Evolutionary conservation across 2,888 invertebrate species (phyloP).

Genomic region (Drosophila limbata): DNA sequence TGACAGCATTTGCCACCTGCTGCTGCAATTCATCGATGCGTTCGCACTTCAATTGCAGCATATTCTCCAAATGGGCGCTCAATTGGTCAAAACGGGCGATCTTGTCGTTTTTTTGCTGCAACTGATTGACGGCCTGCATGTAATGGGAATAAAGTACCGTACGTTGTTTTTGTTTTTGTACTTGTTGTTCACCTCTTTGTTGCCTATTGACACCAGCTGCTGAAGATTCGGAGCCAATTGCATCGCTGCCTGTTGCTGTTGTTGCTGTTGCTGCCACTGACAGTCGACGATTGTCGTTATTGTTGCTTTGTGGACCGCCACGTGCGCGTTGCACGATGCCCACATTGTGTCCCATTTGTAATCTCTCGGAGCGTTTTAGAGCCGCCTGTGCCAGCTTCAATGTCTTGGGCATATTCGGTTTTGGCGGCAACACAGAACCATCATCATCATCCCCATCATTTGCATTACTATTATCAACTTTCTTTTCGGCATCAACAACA

Average conservation of each 20-base stretch:
- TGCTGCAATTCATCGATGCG: conserved; percentile 65
- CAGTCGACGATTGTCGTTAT: background rate
- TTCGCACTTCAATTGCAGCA: conserved; percentile 67
- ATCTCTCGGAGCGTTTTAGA: conserved; percentile 3
- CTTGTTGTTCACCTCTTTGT: conserved; percentile 37
- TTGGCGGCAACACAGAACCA: background rate
- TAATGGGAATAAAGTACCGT: conserved; percentile 73
- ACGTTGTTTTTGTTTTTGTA: conserved; percentile 54
- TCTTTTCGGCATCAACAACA: background rate
- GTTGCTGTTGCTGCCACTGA: too few relatives aligned
- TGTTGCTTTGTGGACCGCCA: conserved; percentile 1
- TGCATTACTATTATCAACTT: too few relatives aligned
- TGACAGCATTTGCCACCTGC: conserved; percentile 13
- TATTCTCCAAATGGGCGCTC: conserved; percentile 70
- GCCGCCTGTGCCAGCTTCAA: conserved; percentile 11
- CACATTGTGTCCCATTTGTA: background rate
- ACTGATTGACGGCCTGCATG: conserved; percentile 53
- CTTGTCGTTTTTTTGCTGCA: conserved; percentile 49
- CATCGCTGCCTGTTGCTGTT: background rate
- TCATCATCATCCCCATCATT: background rate
- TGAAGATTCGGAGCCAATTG: background rate
- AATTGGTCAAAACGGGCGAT: conserved; percentile 50
- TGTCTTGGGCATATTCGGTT: conserved; percentile 10
- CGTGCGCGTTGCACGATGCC: background rate
- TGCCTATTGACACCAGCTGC: background rate